A percentile compares a stretch with the other conserved stretches of the same genome.
phyloP scores from a whole-genome alignment of 2,888 invertebrate genomes.

The Sminthurinus aureus region DNA sequence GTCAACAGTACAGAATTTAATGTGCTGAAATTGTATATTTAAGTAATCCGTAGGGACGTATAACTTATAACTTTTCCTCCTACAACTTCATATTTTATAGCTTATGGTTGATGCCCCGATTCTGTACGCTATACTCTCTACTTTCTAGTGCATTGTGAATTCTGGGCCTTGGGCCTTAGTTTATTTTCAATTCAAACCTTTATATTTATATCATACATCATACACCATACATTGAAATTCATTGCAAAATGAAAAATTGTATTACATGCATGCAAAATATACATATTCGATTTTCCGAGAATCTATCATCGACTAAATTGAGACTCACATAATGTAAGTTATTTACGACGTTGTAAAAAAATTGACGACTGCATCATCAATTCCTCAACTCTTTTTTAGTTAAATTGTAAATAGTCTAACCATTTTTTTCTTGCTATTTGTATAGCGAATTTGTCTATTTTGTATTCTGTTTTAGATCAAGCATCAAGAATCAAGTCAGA shows the following conservation, averaged over 20 bases:
- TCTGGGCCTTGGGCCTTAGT: neutral
- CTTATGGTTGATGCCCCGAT: neutral
- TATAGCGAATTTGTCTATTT: neutral
- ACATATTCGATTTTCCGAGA: neutral
- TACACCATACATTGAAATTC: neutral
- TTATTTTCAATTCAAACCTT: constrained; percentile 17
- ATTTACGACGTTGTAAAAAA: constrained; percentile 33
- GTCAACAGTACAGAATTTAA: no score
- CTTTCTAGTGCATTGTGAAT: neutral
- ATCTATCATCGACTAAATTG: constrained; percentile 22
- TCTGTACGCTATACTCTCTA: neutral
- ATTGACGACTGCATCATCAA: constrained; percentile 24
- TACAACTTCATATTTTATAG: no score
- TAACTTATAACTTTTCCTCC: no score
- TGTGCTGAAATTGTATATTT: no score
- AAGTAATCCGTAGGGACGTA: no score
- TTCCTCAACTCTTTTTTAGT: constrained; percentile 18
- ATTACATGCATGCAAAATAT: no score
- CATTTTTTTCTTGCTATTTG: no score
- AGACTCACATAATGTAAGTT: constrained; percentile 22
- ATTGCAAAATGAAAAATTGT: no score
- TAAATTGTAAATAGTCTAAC: no score
- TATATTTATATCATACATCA: no score
- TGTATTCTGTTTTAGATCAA: neutral
- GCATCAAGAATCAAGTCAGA: neutral